These are phyloP conservation scores for Progne subis DNA, from an alignment of 2,113 vertebrate species.

Conservation along the genomic window DNA sequence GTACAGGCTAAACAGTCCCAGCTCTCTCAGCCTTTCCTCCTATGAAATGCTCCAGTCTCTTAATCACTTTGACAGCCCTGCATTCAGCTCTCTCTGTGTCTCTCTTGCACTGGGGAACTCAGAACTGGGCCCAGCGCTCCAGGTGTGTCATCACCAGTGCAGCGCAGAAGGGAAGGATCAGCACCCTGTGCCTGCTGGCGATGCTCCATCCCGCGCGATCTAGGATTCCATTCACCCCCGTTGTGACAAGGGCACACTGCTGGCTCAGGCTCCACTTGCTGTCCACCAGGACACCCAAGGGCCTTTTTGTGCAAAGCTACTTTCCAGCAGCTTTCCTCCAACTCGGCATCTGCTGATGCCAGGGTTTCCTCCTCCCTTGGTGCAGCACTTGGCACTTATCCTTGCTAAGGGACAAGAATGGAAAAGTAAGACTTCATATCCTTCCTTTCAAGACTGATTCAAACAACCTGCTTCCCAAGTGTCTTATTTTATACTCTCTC, in stretches of 20 bases:
- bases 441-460: background rate
- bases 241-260: background rate
- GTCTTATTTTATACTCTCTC: background rate
- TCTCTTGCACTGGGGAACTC: background rate
- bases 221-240: fast-evolving
- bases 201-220: fast-evolving
- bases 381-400: background rate
- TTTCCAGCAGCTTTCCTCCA: background rate
- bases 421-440: background rate
- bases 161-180: background rate
- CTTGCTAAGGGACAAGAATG: background rate
- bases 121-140: background rate
- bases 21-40: background rate
- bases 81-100: fast-evolving
- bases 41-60: background rate
- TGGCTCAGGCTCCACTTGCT: background rate
- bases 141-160: background rate
- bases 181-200: fast-evolving
- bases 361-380: background rate
- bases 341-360: fast-evolving
- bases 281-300: background rate
- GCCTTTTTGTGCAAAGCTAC: background rate
- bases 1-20: background rate
- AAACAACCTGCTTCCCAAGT: background rate
- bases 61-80: background rate